Conservation (phyloP, 1,140 invertebrate species). For the Cephus cinctus region DNA sequence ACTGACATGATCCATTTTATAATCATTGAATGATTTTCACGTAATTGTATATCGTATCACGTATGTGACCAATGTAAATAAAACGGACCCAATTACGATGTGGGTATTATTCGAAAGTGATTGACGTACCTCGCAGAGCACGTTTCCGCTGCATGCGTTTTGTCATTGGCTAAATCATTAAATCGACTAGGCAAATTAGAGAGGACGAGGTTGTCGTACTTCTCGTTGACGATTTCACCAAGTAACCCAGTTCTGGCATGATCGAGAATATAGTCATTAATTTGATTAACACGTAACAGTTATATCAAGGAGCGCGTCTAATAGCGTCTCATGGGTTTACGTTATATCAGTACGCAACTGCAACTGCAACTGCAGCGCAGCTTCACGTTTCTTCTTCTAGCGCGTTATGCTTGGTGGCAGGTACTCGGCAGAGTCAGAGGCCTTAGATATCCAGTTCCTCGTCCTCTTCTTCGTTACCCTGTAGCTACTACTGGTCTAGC, state of each 20-base stretch:
- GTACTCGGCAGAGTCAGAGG: constrained; percentile 22
- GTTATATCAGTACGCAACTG: constrained; percentile 1
- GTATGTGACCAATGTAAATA: too few relatives aligned
- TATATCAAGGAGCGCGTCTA: constrained; percentile 15
- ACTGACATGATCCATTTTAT: constrained; percentile 11
- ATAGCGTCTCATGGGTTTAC: constrained; percentile 10
- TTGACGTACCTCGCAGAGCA: too few relatives aligned
- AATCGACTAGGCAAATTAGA: too few relatives aligned
- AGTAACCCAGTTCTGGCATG: constrained; percentile 29
- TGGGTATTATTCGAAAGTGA: too few relatives aligned
- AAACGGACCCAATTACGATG: too few relatives aligned
- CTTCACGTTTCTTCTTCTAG: constrained; percentile 39
- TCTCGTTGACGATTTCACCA: constrained; percentile 20
- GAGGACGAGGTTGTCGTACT: constrained; percentile 27
- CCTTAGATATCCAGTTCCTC: constrained; percentile 32
- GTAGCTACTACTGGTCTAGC: constrained; percentile 35
- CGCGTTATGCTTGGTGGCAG: constrained; percentile 49
- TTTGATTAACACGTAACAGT: constrained; percentile 40
- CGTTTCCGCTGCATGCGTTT: too few relatives aligned
- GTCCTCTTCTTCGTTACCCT: constrained; percentile 32
- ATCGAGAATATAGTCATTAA: constrained; percentile 24
- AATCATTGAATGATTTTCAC: too few relatives aligned
- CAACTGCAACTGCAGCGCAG: neutral
- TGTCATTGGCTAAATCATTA: too few relatives aligned
- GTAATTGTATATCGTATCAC: too few relatives aligned